Base-by-base conservation (phyloP, 2,113 vertebrate species). In the Festucalex cinctus region DNA sequence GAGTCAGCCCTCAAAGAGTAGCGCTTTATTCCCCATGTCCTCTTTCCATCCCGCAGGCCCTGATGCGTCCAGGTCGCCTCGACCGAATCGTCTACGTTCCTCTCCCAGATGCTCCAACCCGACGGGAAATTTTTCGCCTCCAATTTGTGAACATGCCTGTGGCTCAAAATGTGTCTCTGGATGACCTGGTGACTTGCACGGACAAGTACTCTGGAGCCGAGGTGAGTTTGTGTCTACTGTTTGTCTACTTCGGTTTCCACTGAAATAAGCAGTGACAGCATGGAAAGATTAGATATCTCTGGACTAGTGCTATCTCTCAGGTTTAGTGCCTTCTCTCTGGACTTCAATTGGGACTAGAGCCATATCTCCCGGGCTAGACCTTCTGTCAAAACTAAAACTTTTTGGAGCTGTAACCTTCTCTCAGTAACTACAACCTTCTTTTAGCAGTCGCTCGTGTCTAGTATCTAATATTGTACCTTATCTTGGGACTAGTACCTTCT, bases 51-150 rank as follows among this genome's bases (percentile, higher is more conserved):
- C 53, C 54, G 3, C 76, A 98, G 97, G 97, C 97, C 67, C 90
- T 99, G 86, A 94, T 98, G 93, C 92, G 97, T n/a, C 97, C 97
- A 0, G 97, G 97, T 26, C 91, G 97, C 70, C 93, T 99, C 61
- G 97, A 99, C 80, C 93, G 95, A 28, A 94, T 98, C 57, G 91
- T 99, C 79, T 98, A 94, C 0, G 94, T 98, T 49, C 97, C 97
- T 0, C 89, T 99, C 71, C 97, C 97, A 0, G 95, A 98, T 32
- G 89, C 87, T 59, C 84, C 91, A 16, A 96, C 97, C 13, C 91
- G 97, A 0, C 78, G 20, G 51, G 94, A 97, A 70, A 95, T 99
- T 69, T 94, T 99, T 76, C 86, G 77, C 5, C 89, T 98, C n/a
- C 93, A 92, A 76, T 94, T 98, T 71, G 81, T 72, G 46, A 87